Conservation (phyloP, 2,797 vertebrate species). For the Hipposideros larvatus region DNA sequence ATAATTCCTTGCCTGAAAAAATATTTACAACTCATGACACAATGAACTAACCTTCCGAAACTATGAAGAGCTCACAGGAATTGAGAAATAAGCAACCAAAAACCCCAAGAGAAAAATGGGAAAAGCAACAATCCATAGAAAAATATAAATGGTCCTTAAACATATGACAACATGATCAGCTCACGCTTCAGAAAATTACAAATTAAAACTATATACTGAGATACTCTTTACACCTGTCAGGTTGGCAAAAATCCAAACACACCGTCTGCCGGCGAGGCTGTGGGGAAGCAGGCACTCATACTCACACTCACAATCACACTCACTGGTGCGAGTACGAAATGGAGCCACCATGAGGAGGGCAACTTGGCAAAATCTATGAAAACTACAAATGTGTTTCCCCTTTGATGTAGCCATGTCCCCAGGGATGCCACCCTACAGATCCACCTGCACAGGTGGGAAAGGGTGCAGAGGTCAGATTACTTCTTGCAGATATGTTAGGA, state of each 20-base stretch:
- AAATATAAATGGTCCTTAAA: not conserved
- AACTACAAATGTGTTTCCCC: not conserved
- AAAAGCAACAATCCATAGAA: not conserved
- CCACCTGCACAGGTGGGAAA: not conserved
- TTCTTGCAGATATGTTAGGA: not conserved
- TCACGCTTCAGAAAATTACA: slow-evolving; percentile 24
- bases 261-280: not conserved
- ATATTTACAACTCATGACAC: not conserved
- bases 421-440: not conserved
- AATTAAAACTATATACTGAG: not conserved
- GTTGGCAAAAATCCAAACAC: not conserved
- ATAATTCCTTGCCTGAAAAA: slow-evolving; percentile 44
- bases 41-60: slow-evolving; percentile 45
- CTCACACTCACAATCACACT: no score
- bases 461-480: fast-evolving
- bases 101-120: not conserved
- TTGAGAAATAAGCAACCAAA: not conserved
- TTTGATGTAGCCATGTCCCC: not conserved
- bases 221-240: not conserved
- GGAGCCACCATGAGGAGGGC: not conserved
- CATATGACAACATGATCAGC: not conserved
- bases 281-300: not conserved
- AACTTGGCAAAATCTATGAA: not conserved
- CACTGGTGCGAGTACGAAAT: not conserved
- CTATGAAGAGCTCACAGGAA: not conserved